A percentile compares a stretch with the other conserved stretches of the same genome.
These are phyloP conservation scores for Zoanthus sociatus DNA, from an alignment of 92 coral and sea anemone species.

Conservation along the genomic window DNA sequence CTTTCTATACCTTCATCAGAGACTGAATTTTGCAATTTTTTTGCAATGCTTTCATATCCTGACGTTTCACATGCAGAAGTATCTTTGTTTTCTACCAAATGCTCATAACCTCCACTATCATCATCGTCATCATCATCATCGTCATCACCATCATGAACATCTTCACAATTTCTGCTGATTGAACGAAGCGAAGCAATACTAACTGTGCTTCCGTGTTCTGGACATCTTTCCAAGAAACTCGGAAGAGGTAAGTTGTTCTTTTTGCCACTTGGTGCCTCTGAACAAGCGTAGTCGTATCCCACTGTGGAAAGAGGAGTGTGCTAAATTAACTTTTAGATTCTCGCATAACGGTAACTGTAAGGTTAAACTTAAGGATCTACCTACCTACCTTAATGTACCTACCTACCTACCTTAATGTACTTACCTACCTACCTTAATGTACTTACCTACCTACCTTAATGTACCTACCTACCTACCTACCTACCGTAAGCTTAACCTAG, in stretches of 20 bases:
- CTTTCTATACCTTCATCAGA: not conserved
- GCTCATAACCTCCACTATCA: not conserved
- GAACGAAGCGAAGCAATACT: not conserved
- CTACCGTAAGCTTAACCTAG: no score
- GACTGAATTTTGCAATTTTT: not conserved
- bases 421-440: no score
- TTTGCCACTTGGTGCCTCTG: constrained; percentile 9
- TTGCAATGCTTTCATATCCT: not conserved
- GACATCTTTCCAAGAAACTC: not conserved
- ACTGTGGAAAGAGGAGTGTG: not conserved
- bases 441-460: not conserved
- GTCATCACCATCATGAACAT: not conserved
- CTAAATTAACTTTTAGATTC: not conserved
- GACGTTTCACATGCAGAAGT: not conserved
- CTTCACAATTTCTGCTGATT: not conserved
- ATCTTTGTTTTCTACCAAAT: not conserved
- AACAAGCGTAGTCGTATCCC: constrained; percentile 26
- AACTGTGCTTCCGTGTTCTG: not conserved
- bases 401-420: not conserved
- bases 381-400: not conserved
- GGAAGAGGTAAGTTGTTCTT: not conserved
- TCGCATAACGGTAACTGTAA: no score
- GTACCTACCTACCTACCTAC: no score
- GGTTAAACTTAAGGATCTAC: no score
- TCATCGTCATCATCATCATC: not conserved